Evolutionary conservation across 1,140 invertebrate species (phyloP), one percentile per base, ranked within the genome.

Genomic region (Brachionus rubens): DNA sequence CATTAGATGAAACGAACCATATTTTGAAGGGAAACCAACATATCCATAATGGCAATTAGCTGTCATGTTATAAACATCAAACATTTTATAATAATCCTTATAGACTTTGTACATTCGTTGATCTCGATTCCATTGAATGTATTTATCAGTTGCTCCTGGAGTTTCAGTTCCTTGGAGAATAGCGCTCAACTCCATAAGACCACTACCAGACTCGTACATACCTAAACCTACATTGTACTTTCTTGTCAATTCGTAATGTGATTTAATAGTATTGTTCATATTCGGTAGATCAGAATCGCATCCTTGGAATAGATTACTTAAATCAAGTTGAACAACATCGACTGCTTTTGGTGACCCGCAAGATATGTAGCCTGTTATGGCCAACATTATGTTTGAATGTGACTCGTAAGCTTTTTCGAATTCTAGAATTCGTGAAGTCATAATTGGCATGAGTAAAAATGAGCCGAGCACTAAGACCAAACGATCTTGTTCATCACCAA

Each of bases 331-430:
- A 10, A 36, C 59, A 4, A 81, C 80, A 56, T 79, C 76, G 41
- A 78, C 79, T 0, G 75, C 78, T 0, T 78, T 78, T 0, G 78
- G 72, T n/a, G 50, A n/a, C 7, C 78, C 77, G 52, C 80, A 81
- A 33, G 33, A 47, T 48, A 80, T 79, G 65, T 81, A 81, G 1
- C 80, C 80, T 1, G 80, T 81, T 33, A 81, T 78, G 10, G 77
- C 80, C 1, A 80, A 28, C 59, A 65, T 65, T 24, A 65, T 43
- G 3, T 24, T 65, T 14, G 59, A 24, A 26, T 65, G 59, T 19
- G 59, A 65, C 36, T 43, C 41, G 26, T 65, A 65, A 16, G 78
- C 79, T 26, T 78, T 78, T 10, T 80, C 70, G 48, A 79, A 79
- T n/a, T 47, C 77, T 14, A 81, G 33, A 9, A 79, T 79, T 48